Evolutionary conservation across 1,140 invertebrate genomes (phyloP), one percentile per base, ranked within the genome.

Genomic region (Ectropis grisescens): DNA sequence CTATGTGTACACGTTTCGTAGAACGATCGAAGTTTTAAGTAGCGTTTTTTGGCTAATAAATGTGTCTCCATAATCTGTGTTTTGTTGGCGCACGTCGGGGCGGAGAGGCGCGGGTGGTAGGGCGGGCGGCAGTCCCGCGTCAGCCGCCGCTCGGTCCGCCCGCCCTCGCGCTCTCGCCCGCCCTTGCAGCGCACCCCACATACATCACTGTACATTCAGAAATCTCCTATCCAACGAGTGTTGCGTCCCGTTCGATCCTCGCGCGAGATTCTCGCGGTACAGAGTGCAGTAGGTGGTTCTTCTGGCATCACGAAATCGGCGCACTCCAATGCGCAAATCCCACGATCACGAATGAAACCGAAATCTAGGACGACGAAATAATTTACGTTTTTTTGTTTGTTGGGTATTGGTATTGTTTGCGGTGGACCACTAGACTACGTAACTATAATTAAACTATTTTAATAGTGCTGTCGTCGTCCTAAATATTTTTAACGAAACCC

Each of bases 41-140:
- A 74, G 61, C 54, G 52, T 59, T 66, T 41, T n/a, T 66, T 64
- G 58, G 75, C 65, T 80, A 75, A 72, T 72, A 74, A 80, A 71
- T 57, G 62, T 66, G 57, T 68, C 41, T 69, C 47, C 26, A 60
- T 68, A 62, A 75, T 65, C 39, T 65, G 64, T 72, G 70, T 75
- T 72, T 70, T 67, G 70, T 69, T 72, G 58, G 55, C 38, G 47
- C 40, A 44, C 50, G 58, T 50, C 42, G 57, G 44, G 39, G 30
- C 37, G 39, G 49, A 39, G 36, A 42, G 41, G 49, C 41, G 32
- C 41, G 52, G 43, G 46, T 44, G 53, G 46, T 43, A 22, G 44
- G 55, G 54, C 47, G 60, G 59, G 51, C 61, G 62, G 51, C 75
- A 80, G 78, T 80, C 58, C 64, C 72, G 75, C 61, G 70, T 53